phyloP scores from a whole-genome alignment of 2,113 vertebrate species.

The Calonectris borealis region DNA sequence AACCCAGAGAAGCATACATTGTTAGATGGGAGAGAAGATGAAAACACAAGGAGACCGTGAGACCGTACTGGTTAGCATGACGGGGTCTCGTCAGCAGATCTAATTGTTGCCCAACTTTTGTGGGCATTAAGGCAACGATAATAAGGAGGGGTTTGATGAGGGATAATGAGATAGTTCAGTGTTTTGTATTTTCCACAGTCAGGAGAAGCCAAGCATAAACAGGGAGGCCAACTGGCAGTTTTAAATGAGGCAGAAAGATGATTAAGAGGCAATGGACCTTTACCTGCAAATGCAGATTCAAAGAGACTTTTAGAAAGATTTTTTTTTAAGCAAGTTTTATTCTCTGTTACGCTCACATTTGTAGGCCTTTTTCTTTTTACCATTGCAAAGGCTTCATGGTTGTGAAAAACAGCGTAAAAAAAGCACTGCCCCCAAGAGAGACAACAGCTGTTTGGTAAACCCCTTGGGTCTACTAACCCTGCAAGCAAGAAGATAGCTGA shows the following conservation, averaged over 20 bases:
- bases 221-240: not conserved
- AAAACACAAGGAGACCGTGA: not conserved
- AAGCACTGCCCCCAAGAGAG: not conserved
- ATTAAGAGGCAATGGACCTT: not conserved
- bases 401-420: not conserved
- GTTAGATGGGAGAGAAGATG: not conserved
- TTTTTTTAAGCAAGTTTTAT: not conserved
- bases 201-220: not conserved
- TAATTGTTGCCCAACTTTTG: not conserved
- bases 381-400: not conserved
- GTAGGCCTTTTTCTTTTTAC: not conserved
- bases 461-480: not conserved
- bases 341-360: not conserved
- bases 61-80: rapidly evolving
- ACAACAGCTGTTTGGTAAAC: not conserved
- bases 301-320: not conserved
- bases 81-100: not conserved
- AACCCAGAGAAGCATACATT: not conserved
- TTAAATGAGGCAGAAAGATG: not conserved
- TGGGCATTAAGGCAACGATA: not conserved
- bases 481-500: not conserved
- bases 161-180: not conserved
- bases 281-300: not conserved
- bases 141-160: not conserved
- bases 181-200: not conserved